A percentile compares a stretch with the other conserved stretches of the same genome.
Evolutionary conservation across 23 tunicate genomes (phyloP).

Genomic region (Halocynthia roretzi): DNA sequence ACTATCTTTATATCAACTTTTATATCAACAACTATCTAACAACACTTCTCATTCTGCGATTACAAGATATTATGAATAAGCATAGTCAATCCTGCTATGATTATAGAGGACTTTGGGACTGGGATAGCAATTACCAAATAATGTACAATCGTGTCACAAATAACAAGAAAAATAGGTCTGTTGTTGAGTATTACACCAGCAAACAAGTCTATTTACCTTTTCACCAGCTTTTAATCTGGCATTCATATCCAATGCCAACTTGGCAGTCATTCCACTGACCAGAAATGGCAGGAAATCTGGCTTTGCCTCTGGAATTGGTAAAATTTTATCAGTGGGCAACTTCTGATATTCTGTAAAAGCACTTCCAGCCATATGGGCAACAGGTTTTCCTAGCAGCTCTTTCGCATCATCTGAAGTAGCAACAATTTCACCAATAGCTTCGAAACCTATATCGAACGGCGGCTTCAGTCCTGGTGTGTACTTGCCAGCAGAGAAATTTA

Average conservation of each 20-base stretch:
- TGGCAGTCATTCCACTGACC: slow-evolving; percentile 96
- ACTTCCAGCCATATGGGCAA: slow-evolving; percentile 75
- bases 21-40: too few species aligned
- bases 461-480: slow-evolving; percentile 57
- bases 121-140: too few species aligned
- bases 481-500: slow-evolving; percentile 87
- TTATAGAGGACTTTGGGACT: too few species aligned
- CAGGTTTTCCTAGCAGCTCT: slow-evolving; percentile 49
- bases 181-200: too few species aligned
- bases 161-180: not conserved
- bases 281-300: slow-evolving; percentile 75
- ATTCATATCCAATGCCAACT: slow-evolving; percentile 48
- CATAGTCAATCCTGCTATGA: too few species aligned
- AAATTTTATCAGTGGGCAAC: slow-evolving; percentile 24
- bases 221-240: slow-evolving; percentile 58
- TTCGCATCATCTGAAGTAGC: slow-evolving; percentile 52
- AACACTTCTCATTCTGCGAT: too few species aligned
- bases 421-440: slow-evolving; percentile 95
- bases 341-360: slow-evolving; percentile 89
- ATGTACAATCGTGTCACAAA: not conserved
- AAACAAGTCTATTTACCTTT: slow-evolving; percentile 30
- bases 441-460: slow-evolving; percentile 94
- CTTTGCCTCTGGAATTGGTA: slow-evolving; percentile 35
- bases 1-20: too few species aligned
- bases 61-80: too few species aligned